Conservation (phyloP, 2,888 invertebrate species). For the Trileptium ribeirensis region DNA sequence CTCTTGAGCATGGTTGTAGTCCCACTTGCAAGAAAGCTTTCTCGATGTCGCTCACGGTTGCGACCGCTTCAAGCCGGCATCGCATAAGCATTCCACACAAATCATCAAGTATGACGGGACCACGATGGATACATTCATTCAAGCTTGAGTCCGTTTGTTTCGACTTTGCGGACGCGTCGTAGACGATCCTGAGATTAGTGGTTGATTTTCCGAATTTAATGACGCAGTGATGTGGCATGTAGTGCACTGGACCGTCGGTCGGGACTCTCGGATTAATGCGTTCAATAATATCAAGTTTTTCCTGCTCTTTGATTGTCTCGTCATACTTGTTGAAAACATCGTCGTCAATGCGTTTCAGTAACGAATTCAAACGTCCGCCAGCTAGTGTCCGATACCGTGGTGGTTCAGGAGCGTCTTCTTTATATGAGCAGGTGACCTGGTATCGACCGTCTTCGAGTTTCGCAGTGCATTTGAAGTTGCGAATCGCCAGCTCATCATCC, state of each 20-base stretch:
- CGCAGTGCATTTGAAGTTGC: neutral
- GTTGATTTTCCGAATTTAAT: constrained; percentile 22
- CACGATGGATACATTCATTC: constrained; percentile 35
- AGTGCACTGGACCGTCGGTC: constrained; percentile 23
- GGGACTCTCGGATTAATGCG: neutral
- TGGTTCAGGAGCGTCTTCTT: neutral
- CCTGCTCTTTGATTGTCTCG: constrained; percentile 19
- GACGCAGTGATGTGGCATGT: constrained; percentile 33
- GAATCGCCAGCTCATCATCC: neutral
- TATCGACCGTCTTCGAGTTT: neutral
- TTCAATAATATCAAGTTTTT: constrained; percentile 23
- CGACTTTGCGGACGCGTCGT: constrained; percentile 33
- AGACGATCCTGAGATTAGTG: constrained; percentile 39
- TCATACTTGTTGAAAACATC: constrained; percentile 21
- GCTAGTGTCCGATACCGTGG: neutral
- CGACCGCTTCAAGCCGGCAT: constrained; percentile 27
- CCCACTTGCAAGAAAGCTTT: constrained; percentile 33
- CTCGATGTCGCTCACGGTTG: constrained; percentile 11
- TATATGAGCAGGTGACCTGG: neutral
- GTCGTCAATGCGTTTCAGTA: neutral
- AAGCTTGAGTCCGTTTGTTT: constrained; percentile 21
- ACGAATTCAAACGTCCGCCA: neutral
- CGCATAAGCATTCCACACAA: constrained; percentile 27
- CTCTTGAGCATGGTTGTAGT: constrained; percentile 27
- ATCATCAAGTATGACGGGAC: constrained; percentile 27